phyloP scores from a whole-genome alignment of 2,888 invertebrate species.

The Agrenia bidenticulata region DNA sequence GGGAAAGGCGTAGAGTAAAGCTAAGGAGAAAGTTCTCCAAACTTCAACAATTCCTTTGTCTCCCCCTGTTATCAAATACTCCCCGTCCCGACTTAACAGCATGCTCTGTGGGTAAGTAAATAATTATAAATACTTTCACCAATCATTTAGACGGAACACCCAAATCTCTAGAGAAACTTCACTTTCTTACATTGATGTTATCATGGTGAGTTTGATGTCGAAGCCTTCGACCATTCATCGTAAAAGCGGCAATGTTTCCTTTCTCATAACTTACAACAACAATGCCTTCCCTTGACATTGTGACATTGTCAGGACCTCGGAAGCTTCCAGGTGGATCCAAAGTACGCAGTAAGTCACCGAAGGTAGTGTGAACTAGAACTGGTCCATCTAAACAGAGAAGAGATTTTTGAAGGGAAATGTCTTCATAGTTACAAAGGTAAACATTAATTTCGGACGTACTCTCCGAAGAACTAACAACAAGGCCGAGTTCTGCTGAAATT shows the following conservation, averaged over 20 bases:
- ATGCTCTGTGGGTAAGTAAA: constrained; percentile 77
- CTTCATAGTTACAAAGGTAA: too few species aligned
- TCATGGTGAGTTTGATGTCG: constrained; percentile 91
- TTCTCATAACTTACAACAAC: constrained; percentile 90
- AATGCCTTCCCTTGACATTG: constrained; percentile 94
- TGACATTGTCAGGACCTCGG: constrained; percentile 78
- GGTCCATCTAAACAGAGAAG: constrained; percentile 79
- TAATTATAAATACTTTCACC: too few species aligned
- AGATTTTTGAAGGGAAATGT: neutral
- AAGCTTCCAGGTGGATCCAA: constrained; percentile 77
- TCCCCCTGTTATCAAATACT: constrained; percentile 96
- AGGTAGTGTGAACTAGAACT: constrained; percentile 95
- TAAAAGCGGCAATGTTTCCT: constrained; percentile 89
- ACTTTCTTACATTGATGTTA: constrained; percentile 76
- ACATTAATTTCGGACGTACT: constrained; percentile 59
- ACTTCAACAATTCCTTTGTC: constrained; percentile 97
- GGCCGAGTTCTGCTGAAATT: constrained; percentile 95
- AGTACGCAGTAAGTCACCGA: constrained; percentile 92
- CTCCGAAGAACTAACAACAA: constrained; percentile 91
- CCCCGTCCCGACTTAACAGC: constrained; percentile 93
- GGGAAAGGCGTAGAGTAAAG: constrained; percentile 95
- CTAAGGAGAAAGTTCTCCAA: constrained; percentile 95
- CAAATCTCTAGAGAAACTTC: too few species aligned
- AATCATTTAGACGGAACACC: too few species aligned
- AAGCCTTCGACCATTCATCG: constrained; percentile 87